Percentiles rank a stretch among this genome's conserved stretches.
phyloP scores from a whole-genome alignment of 2,888 invertebrate genomes.

The Parapristionchus giblindavisi region DNA sequence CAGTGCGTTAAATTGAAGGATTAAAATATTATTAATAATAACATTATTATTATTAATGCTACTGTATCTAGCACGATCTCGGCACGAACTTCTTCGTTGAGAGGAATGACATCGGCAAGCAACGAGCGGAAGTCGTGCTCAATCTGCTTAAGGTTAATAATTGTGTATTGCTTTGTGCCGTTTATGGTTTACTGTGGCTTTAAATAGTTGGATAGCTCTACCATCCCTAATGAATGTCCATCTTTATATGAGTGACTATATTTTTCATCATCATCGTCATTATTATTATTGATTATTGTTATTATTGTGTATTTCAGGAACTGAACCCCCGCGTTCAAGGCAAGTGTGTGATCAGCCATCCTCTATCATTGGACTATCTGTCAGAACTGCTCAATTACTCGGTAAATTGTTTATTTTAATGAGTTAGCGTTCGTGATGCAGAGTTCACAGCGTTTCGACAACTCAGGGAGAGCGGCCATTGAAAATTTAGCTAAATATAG shows the following conservation, averaged over 20 bases:
- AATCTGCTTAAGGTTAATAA: slow-evolving; percentile 70
- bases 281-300: too few relatives aligned
- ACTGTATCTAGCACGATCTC: slow-evolving; percentile 82
- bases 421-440: slow-evolving; percentile 22
- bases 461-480: too few relatives aligned
- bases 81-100: slow-evolving; percentile 95
- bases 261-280: too few relatives aligned
- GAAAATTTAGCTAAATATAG: too few relatives aligned
- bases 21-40: neutral
- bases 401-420: slow-evolving; percentile 29
- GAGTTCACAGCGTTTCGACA: too few relatives aligned
- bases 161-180: neutral
- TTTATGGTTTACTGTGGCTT: neutral
- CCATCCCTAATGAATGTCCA: neutral
- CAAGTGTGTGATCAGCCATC: slow-evolving; percentile 74
- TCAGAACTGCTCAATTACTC: slow-evolving; percentile 17
- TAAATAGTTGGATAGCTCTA: neutral
- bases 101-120: slow-evolving; percentile 80
- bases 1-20: neutral
- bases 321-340: slow-evolving; percentile 63
- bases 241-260: neutral
- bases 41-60: slow-evolving; percentile 62
- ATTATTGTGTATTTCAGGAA: slow-evolving; percentile 46
- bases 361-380: slow-evolving; percentile 75
- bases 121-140: slow-evolving; percentile 58